A percentile compares a stretch with the other conserved stretches of the same genome.
Conservation (phyloP, 2,113 vertebrate genomes). For the Ellobius talpinus region DNA sequence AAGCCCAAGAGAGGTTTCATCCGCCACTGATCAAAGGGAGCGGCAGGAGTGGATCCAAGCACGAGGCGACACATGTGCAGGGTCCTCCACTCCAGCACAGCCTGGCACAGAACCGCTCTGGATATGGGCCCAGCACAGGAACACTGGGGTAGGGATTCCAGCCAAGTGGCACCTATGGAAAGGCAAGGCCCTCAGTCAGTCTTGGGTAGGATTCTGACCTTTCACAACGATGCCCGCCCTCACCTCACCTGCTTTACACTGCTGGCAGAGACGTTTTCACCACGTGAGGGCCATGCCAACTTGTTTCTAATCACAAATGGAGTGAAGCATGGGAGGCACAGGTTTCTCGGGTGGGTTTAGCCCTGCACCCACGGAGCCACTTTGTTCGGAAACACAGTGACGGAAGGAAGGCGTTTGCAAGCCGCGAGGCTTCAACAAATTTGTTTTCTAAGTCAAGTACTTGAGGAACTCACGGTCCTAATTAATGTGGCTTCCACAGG, state of each 20-base stretch:
- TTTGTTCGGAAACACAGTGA: slow-evolving; percentile 62
- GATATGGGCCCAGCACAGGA: background rate
- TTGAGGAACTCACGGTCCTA: slow-evolving; percentile 72
- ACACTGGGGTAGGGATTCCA: background rate
- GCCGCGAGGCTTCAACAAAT: slow-evolving; percentile 71
- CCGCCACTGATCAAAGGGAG: slow-evolving; percentile 63
- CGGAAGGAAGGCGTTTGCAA: slow-evolving; percentile 71
- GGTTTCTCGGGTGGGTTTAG: slow-evolving; percentile 55
- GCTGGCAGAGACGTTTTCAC: slow-evolving; percentile 38
- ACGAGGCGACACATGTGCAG: fast-evolving
- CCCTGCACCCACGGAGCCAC: slow-evolving; percentile 66
- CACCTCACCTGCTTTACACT: background rate
- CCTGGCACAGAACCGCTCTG: background rate
- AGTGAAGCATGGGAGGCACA: background rate
- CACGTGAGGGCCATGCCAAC: background rate
- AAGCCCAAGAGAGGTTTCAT: slow-evolving; percentile 53
- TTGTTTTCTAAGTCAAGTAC: slow-evolving; percentile 71
- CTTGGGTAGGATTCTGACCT: slow-evolving; percentile 47
- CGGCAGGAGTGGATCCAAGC: slow-evolving; percentile 4
- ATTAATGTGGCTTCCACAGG: slow-evolving; percentile 76
- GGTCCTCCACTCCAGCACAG: background rate
- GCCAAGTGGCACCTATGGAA: background rate
- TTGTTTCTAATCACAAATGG: slow-evolving; percentile 57
- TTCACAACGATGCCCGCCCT: background rate
- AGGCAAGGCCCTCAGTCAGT: slow-evolving; percentile 7